Conservation (phyloP, 2,797 vertebrate species). For the Agapornis canus region DNA sequence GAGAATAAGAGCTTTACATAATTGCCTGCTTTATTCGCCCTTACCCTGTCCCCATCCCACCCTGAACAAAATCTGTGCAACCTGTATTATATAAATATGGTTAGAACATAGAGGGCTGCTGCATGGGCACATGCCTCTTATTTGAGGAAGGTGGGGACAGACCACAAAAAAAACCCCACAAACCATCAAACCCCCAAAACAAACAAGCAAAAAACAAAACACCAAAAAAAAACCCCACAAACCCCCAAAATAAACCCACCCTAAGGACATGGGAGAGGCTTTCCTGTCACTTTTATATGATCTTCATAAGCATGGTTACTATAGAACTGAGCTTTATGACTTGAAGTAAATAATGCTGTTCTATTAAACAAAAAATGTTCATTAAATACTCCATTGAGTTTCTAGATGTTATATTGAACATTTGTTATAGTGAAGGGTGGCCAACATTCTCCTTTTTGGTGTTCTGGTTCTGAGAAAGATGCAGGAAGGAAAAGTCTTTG, state of each 20-base stretch:
- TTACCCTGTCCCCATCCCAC: background rate
- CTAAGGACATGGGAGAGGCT: background rate
- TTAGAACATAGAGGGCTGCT: background rate
- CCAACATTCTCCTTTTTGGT: background rate
- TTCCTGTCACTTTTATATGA: background rate
- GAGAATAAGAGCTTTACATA: background rate
- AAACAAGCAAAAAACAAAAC: background rate
- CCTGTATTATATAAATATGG: background rate
- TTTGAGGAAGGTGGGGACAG: background rate
- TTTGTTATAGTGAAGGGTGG: background rate
- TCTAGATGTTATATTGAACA: background rate
- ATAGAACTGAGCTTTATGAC: background rate
- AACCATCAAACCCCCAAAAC: background rate
- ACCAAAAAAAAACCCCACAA: too few species aligned
- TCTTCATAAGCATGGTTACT: background rate
- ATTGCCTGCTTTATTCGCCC: background rate
- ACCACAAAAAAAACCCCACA: background rate
- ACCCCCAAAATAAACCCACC: rapidly evolving
- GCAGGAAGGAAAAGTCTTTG: background rate
- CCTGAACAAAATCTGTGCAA: background rate
- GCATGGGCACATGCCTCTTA: background rate
- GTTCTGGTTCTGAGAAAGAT: background rate
- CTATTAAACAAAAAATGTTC: background rate
- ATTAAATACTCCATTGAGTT: background rate
- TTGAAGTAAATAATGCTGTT: background rate